These are phyloP conservation scores for Acanthurus tractus DNA, from an alignment of 2,797 vertebrate species.

Conservation along the genomic window DNA sequence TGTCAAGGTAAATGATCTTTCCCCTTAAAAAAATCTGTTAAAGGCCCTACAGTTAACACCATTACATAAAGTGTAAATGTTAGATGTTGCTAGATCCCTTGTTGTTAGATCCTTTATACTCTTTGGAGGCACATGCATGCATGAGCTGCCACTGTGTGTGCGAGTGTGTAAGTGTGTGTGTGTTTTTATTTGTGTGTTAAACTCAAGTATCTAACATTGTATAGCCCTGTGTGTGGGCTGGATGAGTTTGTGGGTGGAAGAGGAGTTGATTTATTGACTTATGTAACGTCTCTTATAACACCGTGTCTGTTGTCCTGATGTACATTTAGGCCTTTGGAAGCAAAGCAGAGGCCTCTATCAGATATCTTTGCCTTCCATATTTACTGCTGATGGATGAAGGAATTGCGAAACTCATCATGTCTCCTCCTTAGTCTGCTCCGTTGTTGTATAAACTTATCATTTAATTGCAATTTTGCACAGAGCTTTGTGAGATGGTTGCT, in stretches of 20 bases:
- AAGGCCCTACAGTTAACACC: conserved; percentile 4
- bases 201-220: conserved; percentile 45
- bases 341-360: conserved; percentile 45
- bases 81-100: conserved; percentile 16
- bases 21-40: conserved; percentile 3
- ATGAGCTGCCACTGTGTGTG: conserved; percentile 9
- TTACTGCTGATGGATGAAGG: conserved; percentile 32
- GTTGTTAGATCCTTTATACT: conserved; percentile 16
- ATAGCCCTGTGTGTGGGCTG: conserved; percentile 57
- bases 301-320: conserved; percentile 27
- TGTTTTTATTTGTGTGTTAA: conserved; percentile 18
- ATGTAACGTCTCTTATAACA: conserved; percentile 60
- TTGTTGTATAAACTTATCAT: conserved; percentile 50
- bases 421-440: conserved; percentile 49
- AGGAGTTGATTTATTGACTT: conserved; percentile 70
- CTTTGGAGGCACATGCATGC: conserved; percentile 10
- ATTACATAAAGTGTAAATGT: conserved; percentile 8
- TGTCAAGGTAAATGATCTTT: neutral
- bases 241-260: conserved; percentile 62
- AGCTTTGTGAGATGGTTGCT: conserved; percentile 30
- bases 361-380: conserved; percentile 12
- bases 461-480: conserved; percentile 49
- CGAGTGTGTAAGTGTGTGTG: conserved; percentile 7
- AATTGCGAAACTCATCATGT: conserved; percentile 38
- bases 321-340: conserved; percentile 45